A percentile compares a stretch with the other conserved stretches of the same genome.
phyloP scores from a whole-genome alignment of 1,140 invertebrate species.

The Monochamus saltuarius region DNA sequence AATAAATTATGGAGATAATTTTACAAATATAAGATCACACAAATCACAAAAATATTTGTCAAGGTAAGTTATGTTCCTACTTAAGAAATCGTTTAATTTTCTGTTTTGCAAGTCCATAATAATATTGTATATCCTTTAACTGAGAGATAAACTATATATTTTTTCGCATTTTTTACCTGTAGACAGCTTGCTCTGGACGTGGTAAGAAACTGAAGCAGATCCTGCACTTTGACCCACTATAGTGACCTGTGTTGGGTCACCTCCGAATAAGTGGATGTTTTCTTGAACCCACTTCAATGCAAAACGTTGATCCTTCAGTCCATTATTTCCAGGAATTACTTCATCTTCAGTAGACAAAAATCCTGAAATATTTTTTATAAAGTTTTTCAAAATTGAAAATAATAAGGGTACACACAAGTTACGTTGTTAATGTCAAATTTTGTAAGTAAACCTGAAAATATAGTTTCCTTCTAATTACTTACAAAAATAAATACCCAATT shows the following conservation, averaged over 20 bases:
- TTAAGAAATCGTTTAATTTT: too few relatives aligned
- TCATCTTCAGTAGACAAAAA: constrained; percentile 9
- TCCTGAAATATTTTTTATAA: neutral
- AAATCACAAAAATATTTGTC: neutral
- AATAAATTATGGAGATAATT: neutral
- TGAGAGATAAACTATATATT: too few relatives aligned
- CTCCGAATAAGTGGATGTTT: constrained; percentile 35
- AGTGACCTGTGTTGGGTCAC: constrained; percentile 51
- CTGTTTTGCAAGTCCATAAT: too few relatives aligned
- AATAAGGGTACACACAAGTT: neutral
- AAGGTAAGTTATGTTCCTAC: too few relatives aligned
- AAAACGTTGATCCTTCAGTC: constrained; percentile 35
- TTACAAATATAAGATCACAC: neutral
- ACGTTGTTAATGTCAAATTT: neutral
- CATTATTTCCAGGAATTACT: constrained; percentile 28
- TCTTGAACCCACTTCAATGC: constrained; percentile 36
- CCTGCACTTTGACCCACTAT: constrained; percentile 50
- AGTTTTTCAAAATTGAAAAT: neutral
- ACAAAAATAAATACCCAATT: too few relatives aligned
- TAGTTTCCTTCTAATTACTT: too few relatives aligned
- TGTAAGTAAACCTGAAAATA: too few relatives aligned
- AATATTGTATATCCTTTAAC: too few relatives aligned
- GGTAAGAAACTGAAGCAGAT: too few relatives aligned
- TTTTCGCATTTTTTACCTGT: neutral
- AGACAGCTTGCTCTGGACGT: too few relatives aligned